Percentiles rank a stretch among this genome's conserved stretches.
Evolutionary conservation across 1,140 invertebrate species (phyloP).

Genomic region (Drusus annulatus): DNA sequence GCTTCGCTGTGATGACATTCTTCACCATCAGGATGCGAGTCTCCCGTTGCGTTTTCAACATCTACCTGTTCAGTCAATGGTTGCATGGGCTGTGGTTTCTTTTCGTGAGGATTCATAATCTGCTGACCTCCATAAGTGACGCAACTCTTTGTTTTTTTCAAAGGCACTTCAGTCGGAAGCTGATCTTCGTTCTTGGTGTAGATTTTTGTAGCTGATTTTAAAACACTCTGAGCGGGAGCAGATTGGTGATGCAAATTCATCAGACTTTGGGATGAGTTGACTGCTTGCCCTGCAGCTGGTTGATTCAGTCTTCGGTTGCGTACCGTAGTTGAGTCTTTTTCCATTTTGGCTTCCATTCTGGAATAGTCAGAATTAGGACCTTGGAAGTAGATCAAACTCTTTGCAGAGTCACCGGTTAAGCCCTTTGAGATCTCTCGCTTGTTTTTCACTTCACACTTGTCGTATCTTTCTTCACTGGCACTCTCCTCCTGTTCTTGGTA

Average conservation of each 20-base stretch:
- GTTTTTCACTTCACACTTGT: background rate
- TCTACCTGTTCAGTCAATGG: background rate
- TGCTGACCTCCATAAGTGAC: background rate
- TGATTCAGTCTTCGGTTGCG: background rate
- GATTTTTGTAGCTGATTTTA: background rate
- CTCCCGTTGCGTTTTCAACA: background rate
- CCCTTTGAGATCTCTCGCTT: constrained; percentile 2
- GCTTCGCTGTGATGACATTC: background rate
- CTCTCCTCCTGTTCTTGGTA: background rate
- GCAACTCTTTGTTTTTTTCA: background rate
- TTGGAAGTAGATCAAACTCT: background rate
- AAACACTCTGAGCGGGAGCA: background rate
- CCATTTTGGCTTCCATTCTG: background rate
- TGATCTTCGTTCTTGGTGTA: background rate
- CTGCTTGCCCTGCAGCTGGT: background rate
- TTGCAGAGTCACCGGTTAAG: background rate
- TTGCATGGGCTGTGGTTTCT: background rate
- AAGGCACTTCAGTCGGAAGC: background rate
- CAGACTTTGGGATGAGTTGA: background rate
- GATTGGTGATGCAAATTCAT: constrained; percentile 2
- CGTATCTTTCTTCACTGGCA: background rate
- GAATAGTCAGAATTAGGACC: background rate
- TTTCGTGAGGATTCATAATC: background rate
- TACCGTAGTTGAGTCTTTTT: background rate
- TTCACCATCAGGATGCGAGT: background rate